phyloP scores from a whole-genome alignment of 2,113 vertebrate species.

The Herpailurus yagouaroundi region DNA sequence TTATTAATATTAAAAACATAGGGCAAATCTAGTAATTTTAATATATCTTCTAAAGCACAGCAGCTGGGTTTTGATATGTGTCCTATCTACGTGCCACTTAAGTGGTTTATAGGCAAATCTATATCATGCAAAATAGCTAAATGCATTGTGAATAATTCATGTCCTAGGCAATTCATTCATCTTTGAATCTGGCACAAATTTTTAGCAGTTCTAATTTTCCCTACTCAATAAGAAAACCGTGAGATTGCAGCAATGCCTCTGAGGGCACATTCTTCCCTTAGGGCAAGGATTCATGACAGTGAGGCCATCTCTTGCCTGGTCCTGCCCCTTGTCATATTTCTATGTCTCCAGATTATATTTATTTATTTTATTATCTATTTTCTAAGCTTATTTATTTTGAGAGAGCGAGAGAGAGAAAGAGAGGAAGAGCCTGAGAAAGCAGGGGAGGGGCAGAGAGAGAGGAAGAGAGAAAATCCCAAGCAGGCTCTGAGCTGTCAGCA shows the following conservation, averaged over 20 bases:
- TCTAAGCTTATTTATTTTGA: too few species aligned
- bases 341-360: neutral
- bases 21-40: neutral
- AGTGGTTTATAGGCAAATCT: neutral
- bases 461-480: too few species aligned
- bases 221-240: neutral
- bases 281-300: neutral
- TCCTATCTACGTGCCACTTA: neutral
- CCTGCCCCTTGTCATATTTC: neutral
- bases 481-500: too few species aligned
- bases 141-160: neutral
- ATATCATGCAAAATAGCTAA: neutral
- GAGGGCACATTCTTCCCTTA: neutral
- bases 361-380: neutral
- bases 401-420: too few species aligned
- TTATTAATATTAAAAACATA: neutral
- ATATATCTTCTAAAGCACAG: neutral
- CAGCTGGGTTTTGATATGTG: neutral
- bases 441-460: too few species aligned
- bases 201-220: neutral
- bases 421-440: too few species aligned
- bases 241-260: neutral
- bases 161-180: neutral
- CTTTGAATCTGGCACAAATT: neutral
- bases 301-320: too few species aligned